Percentiles rank a stretch among this genome's conserved stretches.
Conservation (phyloP, 2,888 invertebrate genomes). For the Sarcophaga rosellei region DNA sequence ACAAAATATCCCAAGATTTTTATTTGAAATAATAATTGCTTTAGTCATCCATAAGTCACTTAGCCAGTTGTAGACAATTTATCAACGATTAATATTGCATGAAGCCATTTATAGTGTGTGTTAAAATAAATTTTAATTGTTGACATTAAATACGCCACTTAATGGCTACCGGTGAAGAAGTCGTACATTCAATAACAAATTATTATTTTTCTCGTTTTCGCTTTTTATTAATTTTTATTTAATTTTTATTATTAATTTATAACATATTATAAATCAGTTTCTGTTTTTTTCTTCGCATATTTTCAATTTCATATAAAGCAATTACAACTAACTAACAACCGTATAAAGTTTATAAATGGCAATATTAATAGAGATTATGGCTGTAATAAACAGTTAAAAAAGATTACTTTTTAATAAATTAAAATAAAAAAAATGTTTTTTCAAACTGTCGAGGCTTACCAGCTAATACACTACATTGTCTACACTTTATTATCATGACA, state of each 20-base stretch:
- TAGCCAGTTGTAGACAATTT: conserved; percentile 18
- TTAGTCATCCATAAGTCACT: not conserved
- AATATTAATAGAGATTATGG: not conserved
- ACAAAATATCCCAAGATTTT: not conserved
- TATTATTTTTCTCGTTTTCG: not conserved
- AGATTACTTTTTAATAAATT: not conserved
- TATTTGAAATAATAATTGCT: not conserved
- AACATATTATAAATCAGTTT: not conserved
- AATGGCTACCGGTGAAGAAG: conserved; percentile 8
- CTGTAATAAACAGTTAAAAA: not conserved
- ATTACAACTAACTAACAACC: not conserved
- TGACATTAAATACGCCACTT: conserved; percentile 34
- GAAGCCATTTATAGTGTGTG: too few species aligned
- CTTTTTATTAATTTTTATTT: not conserved
- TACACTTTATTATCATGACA: too few species aligned
- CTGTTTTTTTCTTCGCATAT: not conserved
- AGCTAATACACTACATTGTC: too few species aligned
- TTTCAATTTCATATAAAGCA: not conserved
- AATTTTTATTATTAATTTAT: not conserved
- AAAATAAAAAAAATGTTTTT: not conserved
- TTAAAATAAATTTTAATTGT: conserved; percentile 22
- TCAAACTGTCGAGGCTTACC: not conserved
- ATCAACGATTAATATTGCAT: conserved; percentile 9
- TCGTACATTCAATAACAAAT: not conserved
- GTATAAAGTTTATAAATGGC: not conserved